phyloP scores from a whole-genome alignment of 1,140 invertebrate species.

The Aphelinus certus region DNA sequence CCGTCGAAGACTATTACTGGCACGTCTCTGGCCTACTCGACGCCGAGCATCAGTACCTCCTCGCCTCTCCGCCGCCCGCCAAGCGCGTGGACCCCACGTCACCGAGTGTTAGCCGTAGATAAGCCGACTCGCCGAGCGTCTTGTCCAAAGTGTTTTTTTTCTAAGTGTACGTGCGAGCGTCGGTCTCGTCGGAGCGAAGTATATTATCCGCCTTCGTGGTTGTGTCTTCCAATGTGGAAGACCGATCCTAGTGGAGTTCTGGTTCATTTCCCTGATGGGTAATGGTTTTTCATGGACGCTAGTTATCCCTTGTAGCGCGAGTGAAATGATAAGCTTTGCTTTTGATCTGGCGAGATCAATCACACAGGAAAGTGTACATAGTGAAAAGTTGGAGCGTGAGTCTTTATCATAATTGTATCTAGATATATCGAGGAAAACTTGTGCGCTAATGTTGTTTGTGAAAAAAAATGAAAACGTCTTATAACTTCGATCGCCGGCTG shows the following conservation, averaged over 20 bases:
- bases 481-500: not conserved
- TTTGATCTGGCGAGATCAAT: not conserved
- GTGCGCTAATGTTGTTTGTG: conserved; percentile 26
- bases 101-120: conserved; percentile 36
- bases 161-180: too few species aligned
- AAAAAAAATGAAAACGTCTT: conserved; percentile 1
- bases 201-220: not conserved
- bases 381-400: conserved; percentile 17
- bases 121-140: not conserved
- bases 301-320: conserved; percentile 13
- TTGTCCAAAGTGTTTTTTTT: not conserved
- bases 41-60: conserved; percentile 38
- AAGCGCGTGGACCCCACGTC: conserved; percentile 26
- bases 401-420: conserved; percentile 35
- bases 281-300: conserved; percentile 18
- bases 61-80: conserved; percentile 33
- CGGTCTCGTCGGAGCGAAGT: not conserved
- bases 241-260: not conserved
- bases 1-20: conserved; percentile 37
- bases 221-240: conserved; percentile 1
- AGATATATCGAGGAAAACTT: conserved; percentile 25
- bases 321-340: not conserved
- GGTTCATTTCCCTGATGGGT: not conserved
- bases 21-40: conserved; percentile 34
- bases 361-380: conserved; percentile 17